A percentile compares a stretch with the other conserved stretches of the same genome.
Evolutionary conservation across 2,113 vertebrate genomes (phyloP).

Genomic region (Neodon shergylaensis): DNA sequence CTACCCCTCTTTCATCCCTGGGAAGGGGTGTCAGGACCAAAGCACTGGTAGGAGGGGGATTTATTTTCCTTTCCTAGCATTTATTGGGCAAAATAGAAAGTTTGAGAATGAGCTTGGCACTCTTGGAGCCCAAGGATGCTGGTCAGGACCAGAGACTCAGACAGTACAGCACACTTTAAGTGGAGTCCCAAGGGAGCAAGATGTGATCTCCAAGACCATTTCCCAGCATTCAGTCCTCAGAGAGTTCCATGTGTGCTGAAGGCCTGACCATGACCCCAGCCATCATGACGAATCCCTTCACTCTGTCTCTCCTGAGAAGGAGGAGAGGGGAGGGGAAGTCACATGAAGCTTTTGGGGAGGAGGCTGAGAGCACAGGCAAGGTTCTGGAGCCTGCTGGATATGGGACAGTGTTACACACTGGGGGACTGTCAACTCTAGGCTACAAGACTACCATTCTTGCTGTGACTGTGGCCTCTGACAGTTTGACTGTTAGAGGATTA

Average conservation of each 20-base stretch:
- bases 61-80: conserved; percentile 81
- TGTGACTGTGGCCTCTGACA: neutral
- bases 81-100: conserved; percentile 84
- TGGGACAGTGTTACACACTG: neutral
- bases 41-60: neutral
- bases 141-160: neutral
- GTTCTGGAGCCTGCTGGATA: neutral
- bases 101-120: conserved; percentile 60
- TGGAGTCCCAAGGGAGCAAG: neutral
- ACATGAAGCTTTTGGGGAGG: neutral
- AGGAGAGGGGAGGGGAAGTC: too few species aligned
- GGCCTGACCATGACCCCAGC: rapidly evolving
- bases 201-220: neutral
- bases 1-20: neutral
- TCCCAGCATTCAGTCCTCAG: neutral
- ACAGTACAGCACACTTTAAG: neutral
- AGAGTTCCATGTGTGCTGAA: neutral
- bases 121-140: neutral
- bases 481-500: neutral
- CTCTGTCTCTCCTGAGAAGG: neutral
- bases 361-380: neutral
- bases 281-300: neutral
- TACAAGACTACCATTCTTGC: neutral
- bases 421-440: neutral
- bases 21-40: neutral